phyloP scores from a whole-genome alignment of 2,888 invertebrate species.

The Dasysyrphus tricinctus region DNA sequence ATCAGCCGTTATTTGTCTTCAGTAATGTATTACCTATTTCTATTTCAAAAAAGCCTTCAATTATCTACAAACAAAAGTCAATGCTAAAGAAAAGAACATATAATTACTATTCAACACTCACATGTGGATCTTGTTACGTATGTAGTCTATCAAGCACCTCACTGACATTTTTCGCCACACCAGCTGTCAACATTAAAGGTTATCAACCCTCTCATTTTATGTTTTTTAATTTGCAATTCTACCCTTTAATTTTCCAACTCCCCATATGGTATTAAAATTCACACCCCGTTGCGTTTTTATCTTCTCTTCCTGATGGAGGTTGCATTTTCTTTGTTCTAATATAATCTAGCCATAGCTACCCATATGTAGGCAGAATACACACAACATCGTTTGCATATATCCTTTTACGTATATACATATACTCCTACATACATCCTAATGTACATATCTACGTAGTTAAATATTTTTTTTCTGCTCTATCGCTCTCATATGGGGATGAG shows the following conservation, averaged over 20 bases:
- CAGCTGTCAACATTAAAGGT: constrained; percentile 40
- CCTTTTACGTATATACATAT: background rate
- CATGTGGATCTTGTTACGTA: no score
- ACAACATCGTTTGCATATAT: background rate
- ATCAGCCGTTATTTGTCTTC: no score
- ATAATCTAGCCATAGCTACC: background rate
- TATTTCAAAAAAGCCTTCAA: no score
- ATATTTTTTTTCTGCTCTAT: constrained; percentile 5
- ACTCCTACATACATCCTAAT: no score
- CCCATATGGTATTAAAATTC: constrained; percentile 51
- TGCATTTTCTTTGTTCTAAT: constrained; percentile 50
- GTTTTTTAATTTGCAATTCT: constrained; percentile 69
- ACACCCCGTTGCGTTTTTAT: constrained; percentile 71
- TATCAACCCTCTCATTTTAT: constrained; percentile 43
- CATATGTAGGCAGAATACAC: background rate
- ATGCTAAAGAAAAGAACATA: no score
- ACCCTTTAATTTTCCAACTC: constrained; percentile 67
- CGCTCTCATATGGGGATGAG: constrained; percentile 32
- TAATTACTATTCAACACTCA: background rate
- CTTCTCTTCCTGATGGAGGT: constrained; percentile 50
- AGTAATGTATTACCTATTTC: no score
- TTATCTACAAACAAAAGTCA: no score
- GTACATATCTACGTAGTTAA: background rate
- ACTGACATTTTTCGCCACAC: background rate
- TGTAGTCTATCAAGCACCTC: background rate